phyloP scores from a whole-genome alignment of 2,888 invertebrate species.

The Cephus spinipes region DNA sequence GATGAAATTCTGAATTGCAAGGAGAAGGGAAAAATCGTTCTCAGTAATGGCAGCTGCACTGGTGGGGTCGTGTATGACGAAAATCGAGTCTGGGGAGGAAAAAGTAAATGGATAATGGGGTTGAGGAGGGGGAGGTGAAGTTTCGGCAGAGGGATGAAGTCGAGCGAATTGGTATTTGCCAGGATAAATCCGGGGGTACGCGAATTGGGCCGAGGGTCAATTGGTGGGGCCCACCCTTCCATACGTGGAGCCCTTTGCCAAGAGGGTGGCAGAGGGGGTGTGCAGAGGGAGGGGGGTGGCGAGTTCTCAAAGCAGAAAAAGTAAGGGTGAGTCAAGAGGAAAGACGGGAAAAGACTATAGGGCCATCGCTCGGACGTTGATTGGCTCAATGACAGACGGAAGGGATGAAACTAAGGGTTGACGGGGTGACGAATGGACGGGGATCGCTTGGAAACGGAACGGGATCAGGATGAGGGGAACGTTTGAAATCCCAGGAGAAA shows the following conservation, averaged over 20 bases:
- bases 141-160: neutral
- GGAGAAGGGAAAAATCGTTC: neutral
- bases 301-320: neutral
- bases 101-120: neutral
- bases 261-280: no score
- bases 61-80: neutral
- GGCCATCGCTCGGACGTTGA: neutral
- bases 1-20: neutral
- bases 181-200: neutral
- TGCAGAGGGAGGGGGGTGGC: no score
- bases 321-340: neutral
- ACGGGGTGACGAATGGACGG: neutral
- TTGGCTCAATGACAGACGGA: neutral
- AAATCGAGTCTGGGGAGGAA: neutral
- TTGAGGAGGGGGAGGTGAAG: neutral
- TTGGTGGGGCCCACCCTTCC: neutral
- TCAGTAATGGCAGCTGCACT: neutral
- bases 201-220: neutral
- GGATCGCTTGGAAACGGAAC: neutral
- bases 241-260: neutral
- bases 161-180: neutral
- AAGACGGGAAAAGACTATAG: neutral
- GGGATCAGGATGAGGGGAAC: neutral
- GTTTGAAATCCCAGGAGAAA: neutral
- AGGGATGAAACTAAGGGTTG: neutral